Conservation (phyloP, 2,113 vertebrate species). For the Ptilorrhoa leucosticta region DNA sequence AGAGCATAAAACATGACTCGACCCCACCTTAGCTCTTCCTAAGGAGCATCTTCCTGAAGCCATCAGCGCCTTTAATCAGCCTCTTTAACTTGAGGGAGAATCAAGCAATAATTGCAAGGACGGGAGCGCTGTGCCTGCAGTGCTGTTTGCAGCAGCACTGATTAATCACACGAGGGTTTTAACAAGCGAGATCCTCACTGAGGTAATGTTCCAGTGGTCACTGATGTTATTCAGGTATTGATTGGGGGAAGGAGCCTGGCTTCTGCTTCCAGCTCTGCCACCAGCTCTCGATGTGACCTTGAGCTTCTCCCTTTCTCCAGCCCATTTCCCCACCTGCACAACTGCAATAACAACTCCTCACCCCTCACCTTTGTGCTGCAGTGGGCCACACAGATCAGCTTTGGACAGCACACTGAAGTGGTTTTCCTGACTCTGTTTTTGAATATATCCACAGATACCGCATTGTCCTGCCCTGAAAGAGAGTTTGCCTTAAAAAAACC, state of each 20-base stretch:
- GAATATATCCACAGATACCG: neutral
- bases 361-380: neutral
- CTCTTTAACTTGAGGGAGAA: neutral
- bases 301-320: neutral
- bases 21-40: neutral
- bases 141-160: neutral
- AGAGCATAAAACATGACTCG: accelerated
- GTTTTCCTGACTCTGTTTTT: neutral
- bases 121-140: accelerated
- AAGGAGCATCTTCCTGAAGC: neutral
- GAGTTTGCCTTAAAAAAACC: neutral
- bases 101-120: accelerated
- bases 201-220: neutral
- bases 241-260: neutral
- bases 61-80: neutral
- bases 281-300: accelerated
- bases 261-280: neutral
- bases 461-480: neutral
- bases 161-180: neutral
- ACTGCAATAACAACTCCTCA: neutral
- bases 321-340: neutral
- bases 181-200: neutral
- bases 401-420: accelerated
- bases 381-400: neutral
- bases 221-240: neutral